These are phyloP conservation scores for Pogonophryne albipinna DNA, from an alignment of 2,797 vertebrate species.

Conservation along the genomic window DNA sequence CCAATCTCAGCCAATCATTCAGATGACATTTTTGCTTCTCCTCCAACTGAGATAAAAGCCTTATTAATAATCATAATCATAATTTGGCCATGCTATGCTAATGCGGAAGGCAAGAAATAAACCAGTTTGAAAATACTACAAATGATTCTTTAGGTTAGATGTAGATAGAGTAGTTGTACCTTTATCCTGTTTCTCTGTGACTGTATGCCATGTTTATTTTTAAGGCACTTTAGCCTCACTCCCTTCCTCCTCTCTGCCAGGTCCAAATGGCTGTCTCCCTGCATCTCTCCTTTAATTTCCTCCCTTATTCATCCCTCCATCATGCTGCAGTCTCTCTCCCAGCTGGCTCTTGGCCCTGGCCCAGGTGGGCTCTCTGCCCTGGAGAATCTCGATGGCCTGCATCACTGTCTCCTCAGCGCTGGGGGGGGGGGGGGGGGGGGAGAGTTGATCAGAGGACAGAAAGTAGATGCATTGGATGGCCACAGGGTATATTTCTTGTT, in stretches of 20 bases:
- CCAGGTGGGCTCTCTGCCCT: slow-evolving; percentile 87
- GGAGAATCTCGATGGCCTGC: slow-evolving; percentile 89
- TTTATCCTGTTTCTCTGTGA: not conserved
- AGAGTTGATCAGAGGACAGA: slow-evolving; percentile 80
- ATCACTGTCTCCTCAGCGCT: slow-evolving; percentile 88
- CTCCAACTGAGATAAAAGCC: slow-evolving; percentile 19
- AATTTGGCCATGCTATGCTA: slow-evolving; percentile 22
- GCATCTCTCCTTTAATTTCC: slow-evolving; percentile 46
- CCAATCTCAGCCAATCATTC: slow-evolving; percentile 25
- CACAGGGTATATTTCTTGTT: not conserved
- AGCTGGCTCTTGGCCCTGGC: no score
- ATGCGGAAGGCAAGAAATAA: slow-evolving; percentile 20
- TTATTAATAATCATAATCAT: slow-evolving; percentile 12
- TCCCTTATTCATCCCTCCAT: slow-evolving; percentile 46
- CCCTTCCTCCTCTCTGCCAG: slow-evolving; percentile 50
- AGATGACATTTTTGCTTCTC: slow-evolving; percentile 19
- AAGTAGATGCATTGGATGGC: slow-evolving; percentile 6
- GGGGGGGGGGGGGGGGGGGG: no score
- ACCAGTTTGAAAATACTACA: slow-evolving; percentile 8
- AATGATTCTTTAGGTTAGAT: slow-evolving; percentile 24
- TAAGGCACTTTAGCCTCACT: slow-evolving; percentile 31
- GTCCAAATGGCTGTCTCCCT: slow-evolving; percentile 43
- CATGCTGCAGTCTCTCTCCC: slow-evolving; percentile 66
- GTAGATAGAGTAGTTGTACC: not conserved
- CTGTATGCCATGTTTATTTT: slow-evolving; percentile 36